These are phyloP conservation scores for Cryptocheilus praepositus DNA, from an alignment of 2,888 invertebrate species.

Conservation along the genomic window DNA sequence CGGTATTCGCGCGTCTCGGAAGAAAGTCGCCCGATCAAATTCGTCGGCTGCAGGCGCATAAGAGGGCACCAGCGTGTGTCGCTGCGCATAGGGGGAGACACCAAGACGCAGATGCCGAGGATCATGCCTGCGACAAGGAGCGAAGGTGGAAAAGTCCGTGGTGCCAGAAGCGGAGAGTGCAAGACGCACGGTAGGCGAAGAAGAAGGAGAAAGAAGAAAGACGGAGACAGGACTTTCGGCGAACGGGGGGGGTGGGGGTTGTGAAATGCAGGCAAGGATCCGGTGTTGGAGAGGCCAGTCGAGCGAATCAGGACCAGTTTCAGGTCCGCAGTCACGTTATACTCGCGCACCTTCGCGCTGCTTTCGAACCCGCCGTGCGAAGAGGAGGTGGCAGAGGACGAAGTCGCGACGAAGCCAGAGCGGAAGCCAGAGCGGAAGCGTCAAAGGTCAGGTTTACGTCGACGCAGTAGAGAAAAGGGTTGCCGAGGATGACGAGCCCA, in stretches of 20 bases:
- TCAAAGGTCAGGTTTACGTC: not conserved
- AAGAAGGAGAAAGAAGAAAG: constrained; percentile 13
- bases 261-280: constrained; percentile 65
- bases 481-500: not conserved
- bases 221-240: constrained; percentile 61
- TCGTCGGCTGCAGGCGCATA: too few species aligned
- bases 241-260: constrained; percentile 63
- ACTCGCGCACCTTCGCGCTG: constrained; percentile 56
- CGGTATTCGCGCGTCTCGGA: too few species aligned
- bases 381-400: constrained; percentile 34
- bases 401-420: constrained; percentile 21
- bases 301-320: constrained; percentile 69
- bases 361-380: constrained; percentile 18
- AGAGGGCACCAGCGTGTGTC: too few species aligned
- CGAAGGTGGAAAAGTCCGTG: too few species aligned
- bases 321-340: constrained; percentile 57
- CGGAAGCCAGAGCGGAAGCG: constrained; percentile 9
- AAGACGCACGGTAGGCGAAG: not conserved
- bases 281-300: constrained; percentile 63
- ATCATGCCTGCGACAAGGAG: not conserved
- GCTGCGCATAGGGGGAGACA: too few species aligned
- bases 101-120: not conserved
- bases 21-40: too few species aligned
- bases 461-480: not conserved
- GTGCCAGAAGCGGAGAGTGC: not conserved